Conservation (phyloP, 2,888 invertebrate genomes). For the Andrena haemorrhoa region DNA sequence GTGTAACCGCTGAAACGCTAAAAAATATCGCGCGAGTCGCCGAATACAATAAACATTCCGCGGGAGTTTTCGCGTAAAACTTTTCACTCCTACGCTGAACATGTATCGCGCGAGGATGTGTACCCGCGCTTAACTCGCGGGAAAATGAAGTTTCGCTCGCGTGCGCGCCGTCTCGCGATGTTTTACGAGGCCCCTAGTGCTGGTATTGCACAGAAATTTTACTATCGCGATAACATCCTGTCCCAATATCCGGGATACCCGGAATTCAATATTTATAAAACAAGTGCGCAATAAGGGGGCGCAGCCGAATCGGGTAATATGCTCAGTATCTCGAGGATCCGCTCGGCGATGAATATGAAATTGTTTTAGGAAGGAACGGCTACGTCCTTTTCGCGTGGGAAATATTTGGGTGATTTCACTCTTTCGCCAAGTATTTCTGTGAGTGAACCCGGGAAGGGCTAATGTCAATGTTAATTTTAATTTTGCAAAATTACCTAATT, state of each 20-base stretch:
- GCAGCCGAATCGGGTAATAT: constrained; percentile 16
- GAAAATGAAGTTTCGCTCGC: constrained; percentile 59
- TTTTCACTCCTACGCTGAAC: constrained; percentile 42
- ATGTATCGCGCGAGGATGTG: not conserved
- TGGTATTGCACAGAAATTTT: constrained; percentile 50
- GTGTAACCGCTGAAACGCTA: constrained; percentile 38
- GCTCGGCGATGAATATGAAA: constrained; percentile 23
- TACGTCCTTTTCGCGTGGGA: not conserved
- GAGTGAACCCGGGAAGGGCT: too few relatives aligned
- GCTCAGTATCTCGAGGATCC: constrained; percentile 25
- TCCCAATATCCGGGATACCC: constrained; percentile 51
- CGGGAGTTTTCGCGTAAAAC: constrained; percentile 34
- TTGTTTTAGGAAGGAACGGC: constrained; percentile 8
- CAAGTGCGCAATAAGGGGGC: constrained; percentile 32
- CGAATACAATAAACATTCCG: constrained; percentile 61
- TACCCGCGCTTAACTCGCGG: constrained; percentile 49
- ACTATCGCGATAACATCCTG: constrained; percentile 45
- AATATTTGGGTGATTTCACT: constrained; percentile 12
- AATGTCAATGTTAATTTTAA: too few relatives aligned
- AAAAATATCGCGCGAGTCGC: constrained; percentile 27
- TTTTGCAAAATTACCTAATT: too few relatives aligned
- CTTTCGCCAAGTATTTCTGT: not conserved
- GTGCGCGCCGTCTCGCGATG: constrained; percentile 31
- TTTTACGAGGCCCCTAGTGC: constrained; percentile 49
- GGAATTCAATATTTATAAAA: constrained; percentile 64